Conservation (phyloP, 2,797 vertebrate genomes). For the Squalus acanthias region DNA sequence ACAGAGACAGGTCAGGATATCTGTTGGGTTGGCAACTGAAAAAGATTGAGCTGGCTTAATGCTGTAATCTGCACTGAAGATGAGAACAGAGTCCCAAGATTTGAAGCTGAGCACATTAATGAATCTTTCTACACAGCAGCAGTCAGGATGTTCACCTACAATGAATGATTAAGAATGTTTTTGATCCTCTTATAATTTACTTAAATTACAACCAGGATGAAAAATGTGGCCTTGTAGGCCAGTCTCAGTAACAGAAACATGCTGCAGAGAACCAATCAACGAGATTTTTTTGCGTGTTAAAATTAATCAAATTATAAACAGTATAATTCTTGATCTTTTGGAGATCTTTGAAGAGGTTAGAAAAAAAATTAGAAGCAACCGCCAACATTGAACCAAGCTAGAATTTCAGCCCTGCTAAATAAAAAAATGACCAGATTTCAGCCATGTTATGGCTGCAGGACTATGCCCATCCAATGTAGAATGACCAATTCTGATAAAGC, state of each 20-base stretch:
- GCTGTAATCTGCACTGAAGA: background rate
- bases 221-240: background rate
- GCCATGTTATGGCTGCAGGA: background rate
- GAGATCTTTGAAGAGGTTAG: background rate
- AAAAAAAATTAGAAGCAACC: background rate
- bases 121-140: background rate
- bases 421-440: background rate
- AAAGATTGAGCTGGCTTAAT: conserved; percentile 23
- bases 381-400: background rate
- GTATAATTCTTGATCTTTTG: background rate
- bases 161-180: background rate
- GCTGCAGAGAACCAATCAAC: background rate
- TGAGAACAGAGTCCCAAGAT: background rate
- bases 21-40: background rate
- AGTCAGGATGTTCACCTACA: background rate
- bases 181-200: background rate
- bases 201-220: background rate
- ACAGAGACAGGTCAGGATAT: background rate
- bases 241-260: background rate
- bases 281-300: background rate
- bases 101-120: background rate
- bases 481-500: background rate
- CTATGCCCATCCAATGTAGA: background rate
- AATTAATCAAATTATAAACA: background rate
- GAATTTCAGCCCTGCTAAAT: background rate